Conservation (phyloP, 2,113 vertebrate species). For the Neoarius graeffei region DNA sequence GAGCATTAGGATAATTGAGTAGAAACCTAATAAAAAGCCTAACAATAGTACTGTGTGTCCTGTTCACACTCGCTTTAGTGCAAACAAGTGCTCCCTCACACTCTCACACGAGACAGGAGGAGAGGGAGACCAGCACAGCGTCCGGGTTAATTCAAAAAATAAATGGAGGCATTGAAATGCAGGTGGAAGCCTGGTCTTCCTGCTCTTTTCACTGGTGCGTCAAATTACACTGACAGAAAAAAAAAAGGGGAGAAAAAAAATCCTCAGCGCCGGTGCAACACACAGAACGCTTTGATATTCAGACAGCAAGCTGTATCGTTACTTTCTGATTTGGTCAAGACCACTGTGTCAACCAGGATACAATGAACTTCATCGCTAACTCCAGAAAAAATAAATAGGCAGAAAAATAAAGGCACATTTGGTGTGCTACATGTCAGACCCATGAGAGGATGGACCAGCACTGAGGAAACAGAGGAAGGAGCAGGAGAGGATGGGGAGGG, state of each 20-base stretch:
- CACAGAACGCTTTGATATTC: constrained; percentile 24
- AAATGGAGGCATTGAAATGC: constrained; percentile 45
- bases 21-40: constrained; percentile 28
- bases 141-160: constrained; percentile 18
- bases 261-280: constrained; percentile 24
- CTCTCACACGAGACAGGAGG: constrained; percentile 8
- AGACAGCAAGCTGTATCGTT: background rate
- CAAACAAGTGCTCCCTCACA: constrained; percentile 12
- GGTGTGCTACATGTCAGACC: constrained; percentile 19
- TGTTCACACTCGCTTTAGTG: constrained; percentile 7
- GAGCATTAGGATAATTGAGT: constrained; percentile 30
- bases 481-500: background rate
- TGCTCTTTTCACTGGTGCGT: constrained; percentile 44
- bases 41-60: constrained; percentile 34
- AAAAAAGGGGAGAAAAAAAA: constrained; percentile 43
- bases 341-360: constrained; percentile 6
- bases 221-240: constrained; percentile 44
- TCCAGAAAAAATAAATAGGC: constrained; percentile 14
- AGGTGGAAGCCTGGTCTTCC: constrained; percentile 44
- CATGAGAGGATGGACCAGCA: background rate
- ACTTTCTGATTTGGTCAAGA: constrained; percentile 13
- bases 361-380: constrained; percentile 15
- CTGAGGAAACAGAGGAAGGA: background rate
- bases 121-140: constrained; percentile 12
- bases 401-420: constrained; percentile 9